Base-by-base conservation (phyloP, 2,888 invertebrate species). In the Drosophila fulvimacula region DNA sequence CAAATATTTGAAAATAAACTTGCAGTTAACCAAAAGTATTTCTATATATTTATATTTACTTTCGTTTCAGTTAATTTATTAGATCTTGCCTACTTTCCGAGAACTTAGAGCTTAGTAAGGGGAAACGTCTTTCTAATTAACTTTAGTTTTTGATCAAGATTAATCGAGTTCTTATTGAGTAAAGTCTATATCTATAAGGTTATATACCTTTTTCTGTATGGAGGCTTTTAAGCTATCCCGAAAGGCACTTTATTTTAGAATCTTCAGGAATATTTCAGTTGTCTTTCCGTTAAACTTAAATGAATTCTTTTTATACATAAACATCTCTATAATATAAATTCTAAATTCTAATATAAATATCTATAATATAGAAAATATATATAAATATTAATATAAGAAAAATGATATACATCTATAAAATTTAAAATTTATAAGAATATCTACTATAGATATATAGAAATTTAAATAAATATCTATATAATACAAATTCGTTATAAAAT, bases 11-110 rank as follows among this genome's bases (percentile, higher is more conserved):
- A 19, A 69, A 48, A 44, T 39, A 34, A 51, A 44, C 41, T 57
- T 68, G 56, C 58, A 62, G 38, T 64, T 52, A 63, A 49, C 51
- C 30, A 32, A 48, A 48, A 32, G 48, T 48, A 32, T 30, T 48
- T 30, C 39, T 49, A n/a, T 11, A 41, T 56, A 24, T 51, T 36
- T 30, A 24, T 51, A 49, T 55, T 55, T 44, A 48, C 27, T 46
- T 48, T 48, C 17, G 41, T 39, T 41, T 48, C 9, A 41, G 21
- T 34, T 52, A 21, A 55, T 38, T 44, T 44, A 42, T 41, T 36
- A 4, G 3, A 32, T 19, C 32, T 19, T 1, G 19, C 17, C n/a
- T 1, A 5, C 17, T 30, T 48, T 48, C 46, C 10, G 30, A 48
- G 46, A 48, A 17, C 46, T 15, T 9, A 2, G 34, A 51, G 21